These are phyloP conservation scores for Lordiphosa fenestrarum DNA, from an alignment of 2,888 invertebrate genomes.

Conservation along the genomic window DNA sequence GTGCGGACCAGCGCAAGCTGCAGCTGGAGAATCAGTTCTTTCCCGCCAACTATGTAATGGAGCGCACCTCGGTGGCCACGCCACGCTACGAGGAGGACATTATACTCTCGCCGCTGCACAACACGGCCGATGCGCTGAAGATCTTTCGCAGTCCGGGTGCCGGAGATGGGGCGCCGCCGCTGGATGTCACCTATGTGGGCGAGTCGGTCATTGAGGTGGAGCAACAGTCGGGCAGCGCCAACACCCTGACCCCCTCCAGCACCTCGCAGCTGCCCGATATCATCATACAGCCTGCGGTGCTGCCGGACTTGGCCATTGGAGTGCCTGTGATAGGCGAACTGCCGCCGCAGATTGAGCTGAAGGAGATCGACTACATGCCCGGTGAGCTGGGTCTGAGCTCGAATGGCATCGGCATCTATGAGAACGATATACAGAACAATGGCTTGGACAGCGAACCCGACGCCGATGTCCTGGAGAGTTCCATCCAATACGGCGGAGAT, in stretches of 20 bases:
- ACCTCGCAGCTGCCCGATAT: conserved; percentile 68
- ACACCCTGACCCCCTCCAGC: conserved; percentile 27
- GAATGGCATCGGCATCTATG: conserved; percentile 44
- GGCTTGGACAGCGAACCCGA: conserved; percentile 49
- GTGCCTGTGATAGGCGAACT: conserved; percentile 80
- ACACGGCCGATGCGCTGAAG: conserved; percentile 76
- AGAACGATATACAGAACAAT: conserved; percentile 58
- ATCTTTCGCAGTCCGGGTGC: conserved; percentile 58
- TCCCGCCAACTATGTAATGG: conserved; percentile 76
- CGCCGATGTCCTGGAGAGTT: conserved; percentile 72
- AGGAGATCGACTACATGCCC: conserved; percentile 80
- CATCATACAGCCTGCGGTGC: conserved; percentile 79
- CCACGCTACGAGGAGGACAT: conserved; percentile 79
- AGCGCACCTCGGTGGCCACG: conserved; percentile 15
- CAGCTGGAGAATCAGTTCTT: conserved; percentile 78
- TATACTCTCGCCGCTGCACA: conserved; percentile 76
- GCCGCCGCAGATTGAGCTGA: conserved; percentile 80
- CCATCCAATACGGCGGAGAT: conserved; percentile 80
- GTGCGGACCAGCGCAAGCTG: conserved; percentile 61
- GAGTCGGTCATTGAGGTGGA: conserved; percentile 80
- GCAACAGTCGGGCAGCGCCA: conserved; percentile 65
- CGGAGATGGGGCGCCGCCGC: conserved; percentile 63
- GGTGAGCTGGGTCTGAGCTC: conserved; percentile 58
- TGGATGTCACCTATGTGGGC: conserved; percentile 80
- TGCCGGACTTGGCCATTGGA: conserved; percentile 79